These are phyloP conservation scores for Laticauda laticaudata DNA, from an alignment of 2,113 vertebrate species.

Conservation along the genomic window DNA sequence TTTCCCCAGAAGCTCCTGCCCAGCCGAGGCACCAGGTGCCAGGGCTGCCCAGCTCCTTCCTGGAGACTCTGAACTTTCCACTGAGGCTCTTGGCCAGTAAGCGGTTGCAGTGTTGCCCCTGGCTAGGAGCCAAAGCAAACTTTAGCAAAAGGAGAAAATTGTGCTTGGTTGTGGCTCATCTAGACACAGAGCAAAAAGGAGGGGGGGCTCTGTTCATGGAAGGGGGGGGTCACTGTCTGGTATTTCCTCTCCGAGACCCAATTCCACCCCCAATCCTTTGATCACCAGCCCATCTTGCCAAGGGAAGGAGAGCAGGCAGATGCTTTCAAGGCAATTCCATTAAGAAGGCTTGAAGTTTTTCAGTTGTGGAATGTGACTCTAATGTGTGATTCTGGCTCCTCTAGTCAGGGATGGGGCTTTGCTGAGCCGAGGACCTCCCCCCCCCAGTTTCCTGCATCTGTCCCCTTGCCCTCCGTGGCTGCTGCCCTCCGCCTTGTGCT, in stretches of 20 bases:
- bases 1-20: not conserved
- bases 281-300: rapidly evolving
- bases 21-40: not conserved
- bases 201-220: too few species aligned
- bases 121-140: not conserved
- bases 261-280: not conserved
- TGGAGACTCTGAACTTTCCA: not conserved
- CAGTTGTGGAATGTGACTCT: not conserved
- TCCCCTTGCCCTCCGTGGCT: not conserved
- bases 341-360: not conserved
- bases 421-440: not conserved
- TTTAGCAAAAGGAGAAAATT: not conserved
- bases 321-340: not conserved
- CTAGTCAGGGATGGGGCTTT: not conserved
- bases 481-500: not conserved
- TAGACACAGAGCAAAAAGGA: not conserved
- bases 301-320: not conserved
- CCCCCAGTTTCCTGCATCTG: not conserved
- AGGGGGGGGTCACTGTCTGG: not conserved
- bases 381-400: not conserved
- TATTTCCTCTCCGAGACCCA: not conserved
- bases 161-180: not conserved
- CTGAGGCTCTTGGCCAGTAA: too few species aligned
- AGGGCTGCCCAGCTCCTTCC: not conserved
- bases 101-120: not conserved